A percentile compares a stretch with the other conserved stretches of the same genome.
phyloP scores from a whole-genome alignment of 2,797 vertebrate species.

The Sternarchorhynchus goeldii region DNA sequence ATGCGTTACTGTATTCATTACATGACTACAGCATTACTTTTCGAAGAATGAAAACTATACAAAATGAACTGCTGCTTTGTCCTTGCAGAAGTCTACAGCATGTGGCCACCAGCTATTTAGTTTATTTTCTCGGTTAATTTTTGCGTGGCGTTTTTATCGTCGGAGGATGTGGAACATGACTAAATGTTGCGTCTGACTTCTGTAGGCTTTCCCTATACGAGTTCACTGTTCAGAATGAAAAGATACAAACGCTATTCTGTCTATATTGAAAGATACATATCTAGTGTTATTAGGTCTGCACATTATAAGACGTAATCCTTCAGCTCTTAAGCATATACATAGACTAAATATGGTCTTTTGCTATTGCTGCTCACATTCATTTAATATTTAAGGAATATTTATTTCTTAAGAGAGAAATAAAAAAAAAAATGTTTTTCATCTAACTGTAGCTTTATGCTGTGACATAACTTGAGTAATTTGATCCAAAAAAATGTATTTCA shows the following conservation, averaged over 20 bases:
- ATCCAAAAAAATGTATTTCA: not conserved
- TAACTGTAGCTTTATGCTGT: not conserved
- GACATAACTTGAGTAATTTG: not conserved
- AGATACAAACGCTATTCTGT: no score
- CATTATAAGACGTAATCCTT: not conserved
- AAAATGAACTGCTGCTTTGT: not conserved
- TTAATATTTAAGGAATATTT: not conserved
- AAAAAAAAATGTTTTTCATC: not conserved
- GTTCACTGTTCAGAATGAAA: not conserved
- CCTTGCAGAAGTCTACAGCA: no score
- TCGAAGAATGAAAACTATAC: not conserved
- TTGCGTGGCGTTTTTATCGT: no score
- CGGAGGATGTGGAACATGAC: no score
- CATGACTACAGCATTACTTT: not conserved
- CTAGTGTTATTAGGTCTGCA: not conserved
- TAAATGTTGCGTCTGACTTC: no score
- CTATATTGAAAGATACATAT: not conserved
- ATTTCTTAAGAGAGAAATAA: not conserved
- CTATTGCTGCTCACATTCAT: constrained; percentile 15
- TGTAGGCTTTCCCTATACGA: not conserved
- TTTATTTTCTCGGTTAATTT: no score
- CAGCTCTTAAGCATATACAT: not conserved
- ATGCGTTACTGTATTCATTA: not conserved
- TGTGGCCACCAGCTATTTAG: no score
- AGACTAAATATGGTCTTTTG: no score